Evolutionary conservation across 2,797 vertebrate genomes (phyloP).

Genomic region (Hippoglossus hippoglossus): DNA sequence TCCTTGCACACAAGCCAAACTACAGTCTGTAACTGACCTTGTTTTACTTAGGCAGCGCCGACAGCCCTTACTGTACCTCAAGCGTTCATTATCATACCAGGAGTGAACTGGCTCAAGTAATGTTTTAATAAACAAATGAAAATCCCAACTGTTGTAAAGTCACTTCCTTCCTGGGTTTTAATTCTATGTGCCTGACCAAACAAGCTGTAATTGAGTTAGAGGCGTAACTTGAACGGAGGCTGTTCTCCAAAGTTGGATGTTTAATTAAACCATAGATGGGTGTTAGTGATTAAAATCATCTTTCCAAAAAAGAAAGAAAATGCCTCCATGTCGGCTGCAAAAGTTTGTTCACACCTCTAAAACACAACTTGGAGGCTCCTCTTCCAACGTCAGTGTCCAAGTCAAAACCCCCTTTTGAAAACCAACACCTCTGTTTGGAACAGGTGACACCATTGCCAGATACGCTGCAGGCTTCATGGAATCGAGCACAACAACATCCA

Average conservation of each 20-base stretch:
- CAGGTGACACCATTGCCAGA: conserved; percentile 39
- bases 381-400: conserved; percentile 23
- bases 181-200: conserved; percentile 32
- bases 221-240: conserved; percentile 31
- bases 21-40: conserved; percentile 43
- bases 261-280: conserved; percentile 54
- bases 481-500: conserved; percentile 52
- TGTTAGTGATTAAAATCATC: conserved; percentile 32
- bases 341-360: conserved; percentile 28
- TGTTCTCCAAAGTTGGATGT: conserved; percentile 28
- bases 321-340: neutral
- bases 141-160: conserved; percentile 12
- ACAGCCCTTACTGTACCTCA: conserved; percentile 32
- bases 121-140: conserved; percentile 54
- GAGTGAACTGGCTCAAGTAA: conserved; percentile 41
- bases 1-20: conserved; percentile 47
- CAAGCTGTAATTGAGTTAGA: conserved; percentile 43
- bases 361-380: conserved; percentile 28
- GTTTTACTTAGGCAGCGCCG: conserved; percentile 45
- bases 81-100: conserved; percentile 49
- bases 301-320: neutral
- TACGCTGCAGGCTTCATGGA: conserved; percentile 21
- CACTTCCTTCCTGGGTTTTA: conserved; percentile 35
- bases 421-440: conserved; percentile 48
- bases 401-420: conserved; percentile 51